These are phyloP conservation scores for Agonopterix heracliana DNA, from an alignment of 2,888 invertebrate genomes.

Conservation along the genomic window DNA sequence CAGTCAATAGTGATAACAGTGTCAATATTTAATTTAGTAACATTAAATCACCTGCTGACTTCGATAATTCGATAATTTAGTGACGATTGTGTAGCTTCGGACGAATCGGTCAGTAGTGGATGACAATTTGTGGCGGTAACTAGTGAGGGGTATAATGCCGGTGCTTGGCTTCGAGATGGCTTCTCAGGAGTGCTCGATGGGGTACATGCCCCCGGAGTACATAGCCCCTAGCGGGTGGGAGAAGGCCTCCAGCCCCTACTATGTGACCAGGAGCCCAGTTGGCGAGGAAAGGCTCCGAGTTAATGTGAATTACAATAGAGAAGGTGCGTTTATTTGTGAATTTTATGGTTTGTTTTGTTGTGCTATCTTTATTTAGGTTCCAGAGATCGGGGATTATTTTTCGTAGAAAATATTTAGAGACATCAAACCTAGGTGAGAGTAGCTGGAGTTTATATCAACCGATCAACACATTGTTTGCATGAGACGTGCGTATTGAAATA, in stretches of 20 bases:
- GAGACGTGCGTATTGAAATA: too few relatives aligned
- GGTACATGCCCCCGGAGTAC: conserved; percentile 38
- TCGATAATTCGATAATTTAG: conserved; percentile 21
- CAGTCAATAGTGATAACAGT: conserved; percentile 22
- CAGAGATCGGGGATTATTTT: not conserved
- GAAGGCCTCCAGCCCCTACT: conserved; percentile 40
- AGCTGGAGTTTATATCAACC: too few relatives aligned
- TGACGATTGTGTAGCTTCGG: conserved; percentile 22
- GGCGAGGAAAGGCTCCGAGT: conserved; percentile 21
- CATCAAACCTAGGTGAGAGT: too few relatives aligned
- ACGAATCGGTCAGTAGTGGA: conserved; percentile 30
- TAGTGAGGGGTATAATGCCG: conserved; percentile 53
- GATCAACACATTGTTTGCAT: too few relatives aligned
- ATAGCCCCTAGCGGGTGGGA: conserved; percentile 35
- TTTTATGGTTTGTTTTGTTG: conserved; percentile 8
- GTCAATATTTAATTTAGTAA: conserved; percentile 30
- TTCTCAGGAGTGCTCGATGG: conserved; percentile 54
- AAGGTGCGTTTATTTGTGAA: conserved; percentile 37
- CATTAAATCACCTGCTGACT: conserved; percentile 49
- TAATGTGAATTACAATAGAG: conserved; percentile 19
- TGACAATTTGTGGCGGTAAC: conserved; percentile 36
- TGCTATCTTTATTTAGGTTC: not conserved
- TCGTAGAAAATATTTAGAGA: too few relatives aligned
- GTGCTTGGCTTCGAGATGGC: conserved; percentile 55
- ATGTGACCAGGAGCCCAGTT: conserved; percentile 32